Evolutionary conservation across 2,113 vertebrate genomes (phyloP).

Genomic region (Pelmatolapia mariae): DNA sequence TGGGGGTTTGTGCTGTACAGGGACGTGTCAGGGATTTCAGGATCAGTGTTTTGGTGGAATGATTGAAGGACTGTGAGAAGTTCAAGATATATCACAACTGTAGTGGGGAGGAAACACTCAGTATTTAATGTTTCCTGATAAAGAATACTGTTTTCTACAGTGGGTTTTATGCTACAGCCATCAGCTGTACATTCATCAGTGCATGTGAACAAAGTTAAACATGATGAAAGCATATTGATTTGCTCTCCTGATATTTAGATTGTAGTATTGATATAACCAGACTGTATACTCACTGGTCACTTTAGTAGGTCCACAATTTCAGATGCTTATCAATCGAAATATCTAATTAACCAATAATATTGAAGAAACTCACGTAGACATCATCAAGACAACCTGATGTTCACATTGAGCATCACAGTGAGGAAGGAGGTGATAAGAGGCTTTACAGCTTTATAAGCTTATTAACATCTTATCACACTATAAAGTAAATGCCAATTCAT

Average conservation of each 20-base stretch:
- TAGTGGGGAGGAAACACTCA: too few species aligned
- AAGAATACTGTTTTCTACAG: too few species aligned
- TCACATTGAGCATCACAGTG: neutral
- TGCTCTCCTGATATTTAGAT: too few species aligned
- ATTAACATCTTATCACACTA: neutral
- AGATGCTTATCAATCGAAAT: neutral
- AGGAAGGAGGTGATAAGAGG: neutral
- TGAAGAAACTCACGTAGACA: neutral
- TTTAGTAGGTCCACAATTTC: neutral
- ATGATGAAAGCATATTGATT: neutral
- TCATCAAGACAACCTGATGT: neutral
- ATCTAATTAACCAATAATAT: fast-evolving
- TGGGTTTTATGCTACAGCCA: neutral
- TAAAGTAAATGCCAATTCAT: neutral
- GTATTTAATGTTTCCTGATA: too few species aligned
- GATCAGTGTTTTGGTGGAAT: too few species aligned
- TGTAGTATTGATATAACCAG: neutral
- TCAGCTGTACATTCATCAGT: neutral
- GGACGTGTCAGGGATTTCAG: neutral
- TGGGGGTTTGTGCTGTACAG: neutral
- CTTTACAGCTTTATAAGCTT: neutral
- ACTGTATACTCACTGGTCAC: neutral
- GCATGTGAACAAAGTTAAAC: neutral
- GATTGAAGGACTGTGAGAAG: too few species aligned
- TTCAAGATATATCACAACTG: too few species aligned